Evolutionary conservation across 1,140 invertebrate species (phyloP).

Genomic region (Varroa destructor): DNA sequence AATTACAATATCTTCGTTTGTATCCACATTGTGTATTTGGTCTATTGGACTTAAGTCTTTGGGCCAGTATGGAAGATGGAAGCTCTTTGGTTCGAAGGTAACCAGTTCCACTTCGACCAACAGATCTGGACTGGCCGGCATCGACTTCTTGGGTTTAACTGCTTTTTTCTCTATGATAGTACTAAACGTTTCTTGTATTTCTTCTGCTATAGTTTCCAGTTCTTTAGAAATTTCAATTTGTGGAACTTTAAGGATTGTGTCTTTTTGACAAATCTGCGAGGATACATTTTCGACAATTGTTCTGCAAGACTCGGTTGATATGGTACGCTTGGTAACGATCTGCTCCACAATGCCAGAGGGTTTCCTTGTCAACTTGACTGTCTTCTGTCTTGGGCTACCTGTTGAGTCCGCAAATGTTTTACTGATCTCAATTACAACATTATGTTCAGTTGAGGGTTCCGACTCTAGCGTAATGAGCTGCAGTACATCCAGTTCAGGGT

Average conservation of each 20-base stretch:
- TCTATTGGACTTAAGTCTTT: no score
- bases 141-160: background rate
- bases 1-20: background rate
- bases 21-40: background rate
- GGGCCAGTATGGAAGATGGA: background rate
- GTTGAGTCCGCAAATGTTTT: background rate
- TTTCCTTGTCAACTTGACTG: background rate
- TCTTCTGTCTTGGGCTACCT: background rate
- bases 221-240: background rate
- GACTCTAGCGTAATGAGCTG: background rate
- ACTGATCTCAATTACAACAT: background rate
- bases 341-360: background rate
- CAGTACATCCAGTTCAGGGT: background rate
- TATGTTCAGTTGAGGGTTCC: background rate
- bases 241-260: background rate
- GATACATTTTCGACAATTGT: background rate
- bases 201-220: background rate
- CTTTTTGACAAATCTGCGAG: background rate
- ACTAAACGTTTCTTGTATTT: background rate
- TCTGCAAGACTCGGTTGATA: background rate
- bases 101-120: background rate
- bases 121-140: background rate
- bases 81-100: background rate
- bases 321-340: background rate
- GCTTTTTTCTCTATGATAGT: background rate